Evolutionary conservation across 2,797 vertebrate genomes (phyloP).

Genomic region (Thaleichthys pacificus): DNA sequence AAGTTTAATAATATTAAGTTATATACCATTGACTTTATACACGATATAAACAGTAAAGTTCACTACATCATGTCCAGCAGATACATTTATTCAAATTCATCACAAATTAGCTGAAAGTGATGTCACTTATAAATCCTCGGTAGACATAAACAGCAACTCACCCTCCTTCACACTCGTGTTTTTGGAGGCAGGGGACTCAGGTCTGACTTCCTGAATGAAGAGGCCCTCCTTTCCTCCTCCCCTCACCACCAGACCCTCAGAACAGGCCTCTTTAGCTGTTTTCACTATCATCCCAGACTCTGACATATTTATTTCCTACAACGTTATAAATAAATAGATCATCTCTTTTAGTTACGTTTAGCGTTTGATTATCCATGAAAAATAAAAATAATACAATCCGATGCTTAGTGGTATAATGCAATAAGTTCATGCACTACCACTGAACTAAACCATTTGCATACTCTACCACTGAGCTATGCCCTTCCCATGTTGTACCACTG

Average conservation of each 20-base stretch:
- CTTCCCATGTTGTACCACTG: no score
- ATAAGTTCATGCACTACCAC: no score
- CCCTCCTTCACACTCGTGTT: conserved; percentile 88
- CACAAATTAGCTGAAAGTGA: no score
- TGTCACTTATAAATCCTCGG: background rate
- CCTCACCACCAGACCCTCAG: conserved; percentile 85
- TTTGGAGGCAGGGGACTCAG: conserved; percentile 88
- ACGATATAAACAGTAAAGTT: background rate
- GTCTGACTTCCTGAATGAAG: conserved; percentile 88
- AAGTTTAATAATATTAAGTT: no score
- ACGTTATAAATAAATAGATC: conserved; percentile 9
- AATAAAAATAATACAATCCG: background rate
- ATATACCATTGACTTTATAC: background rate
- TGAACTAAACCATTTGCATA: background rate
- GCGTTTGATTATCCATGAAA: background rate
- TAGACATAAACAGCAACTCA: conserved; percentile 48
- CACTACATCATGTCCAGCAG: background rate
- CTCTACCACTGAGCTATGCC: no score
- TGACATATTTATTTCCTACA: conserved; percentile 73
- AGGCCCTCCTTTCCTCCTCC: conserved; percentile 89
- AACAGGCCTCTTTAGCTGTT: conserved; percentile 83
- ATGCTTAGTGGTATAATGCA: background rate
- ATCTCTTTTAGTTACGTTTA: background rate
- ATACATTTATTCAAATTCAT: background rate
- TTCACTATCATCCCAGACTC: conserved; percentile 83